Conservation (phyloP, 2,888 invertebrate species). For the Coecobrya sp. region DNA sequence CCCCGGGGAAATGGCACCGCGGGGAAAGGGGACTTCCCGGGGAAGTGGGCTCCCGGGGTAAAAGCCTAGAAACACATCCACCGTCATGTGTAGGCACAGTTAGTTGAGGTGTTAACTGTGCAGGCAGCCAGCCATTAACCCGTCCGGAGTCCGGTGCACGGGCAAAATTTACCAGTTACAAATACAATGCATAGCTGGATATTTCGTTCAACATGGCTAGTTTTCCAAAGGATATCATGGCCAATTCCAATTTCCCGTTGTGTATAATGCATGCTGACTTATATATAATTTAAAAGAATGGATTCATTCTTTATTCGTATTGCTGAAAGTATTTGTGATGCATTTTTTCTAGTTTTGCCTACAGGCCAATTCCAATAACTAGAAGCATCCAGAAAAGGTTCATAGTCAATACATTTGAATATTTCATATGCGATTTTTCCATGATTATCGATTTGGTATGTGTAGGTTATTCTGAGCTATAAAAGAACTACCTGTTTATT, state of each 20-base stretch:
- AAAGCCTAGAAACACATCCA: no score
- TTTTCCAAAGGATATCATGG: background rate
- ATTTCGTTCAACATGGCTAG: background rate
- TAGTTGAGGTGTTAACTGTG: no score
- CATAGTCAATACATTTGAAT: background rate
- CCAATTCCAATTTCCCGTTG: background rate
- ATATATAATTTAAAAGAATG: slow-evolving; percentile 12
- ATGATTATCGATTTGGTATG: slow-evolving; percentile 2
- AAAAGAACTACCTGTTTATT: background rate
- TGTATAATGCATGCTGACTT: background rate
- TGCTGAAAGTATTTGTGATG: background rate
- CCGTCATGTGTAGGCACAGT: no score
- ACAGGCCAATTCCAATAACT: background rate
- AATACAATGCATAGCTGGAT: no score
- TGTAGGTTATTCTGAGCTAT: background rate
- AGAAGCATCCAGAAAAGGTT: background rate
- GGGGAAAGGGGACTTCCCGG: no score
- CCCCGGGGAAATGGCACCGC: no score
- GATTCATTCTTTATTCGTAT: background rate
- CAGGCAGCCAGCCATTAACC: no score
- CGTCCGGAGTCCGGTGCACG: no score
- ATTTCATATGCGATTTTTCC: slow-evolving; percentile 12
- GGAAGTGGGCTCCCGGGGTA: no score
- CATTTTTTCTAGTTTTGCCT: background rate
- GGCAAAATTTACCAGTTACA: no score